Base-by-base conservation (phyloP, 2,113 vertebrate genomes). In the Thinocorus orbignyianus region DNA sequence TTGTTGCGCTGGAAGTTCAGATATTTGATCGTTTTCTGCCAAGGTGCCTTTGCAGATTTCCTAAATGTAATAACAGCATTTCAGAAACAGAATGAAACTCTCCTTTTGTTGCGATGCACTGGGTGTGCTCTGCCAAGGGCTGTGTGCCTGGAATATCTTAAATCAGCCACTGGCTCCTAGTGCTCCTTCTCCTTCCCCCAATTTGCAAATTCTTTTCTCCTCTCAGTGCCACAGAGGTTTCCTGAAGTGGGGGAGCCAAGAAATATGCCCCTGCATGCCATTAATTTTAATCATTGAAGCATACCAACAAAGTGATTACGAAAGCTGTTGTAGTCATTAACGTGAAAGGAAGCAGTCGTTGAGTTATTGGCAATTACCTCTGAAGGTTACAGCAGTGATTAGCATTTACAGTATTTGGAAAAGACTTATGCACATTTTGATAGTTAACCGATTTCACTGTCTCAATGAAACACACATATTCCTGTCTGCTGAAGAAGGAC, bases 21-120 rank as follows among this genome's bases (percentile, higher is more conserved):
- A 95, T 97, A 93, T 98, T 98, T 97, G 97, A 98, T 98, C 96
- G 91, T 95, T 96, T 92, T 97, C 97, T 97, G 97, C 98, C 98
- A 98, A 98, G 98, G 97, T 98, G 97, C 97, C 98, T 98, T 98
- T 98, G 96, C 94, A 96, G 60, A 94, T 90, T 96, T 96, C 90
- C 91, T 72, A 90, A 91, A 95, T 95, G 96, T 97, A 97, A 93
- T 97, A 97, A 97, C 84, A 96, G 96, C 90, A 91, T 97, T 97
- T 95, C 90, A 96, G 93, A 97, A 97, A 96, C 97, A 97, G 97
- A 97, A 98, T 95, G 61, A 97, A 97, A 91, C 94, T 94, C 94
- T 96, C 94, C 76, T 91, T 96, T 93, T 77, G 65, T 87, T 94
- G 85, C 84, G 69, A 71, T 49, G 96, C 86, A 24, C 85, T 83